Base-by-base conservation (phyloP, 2,797 vertebrate species). In the Cynopterus sphinx region DNA sequence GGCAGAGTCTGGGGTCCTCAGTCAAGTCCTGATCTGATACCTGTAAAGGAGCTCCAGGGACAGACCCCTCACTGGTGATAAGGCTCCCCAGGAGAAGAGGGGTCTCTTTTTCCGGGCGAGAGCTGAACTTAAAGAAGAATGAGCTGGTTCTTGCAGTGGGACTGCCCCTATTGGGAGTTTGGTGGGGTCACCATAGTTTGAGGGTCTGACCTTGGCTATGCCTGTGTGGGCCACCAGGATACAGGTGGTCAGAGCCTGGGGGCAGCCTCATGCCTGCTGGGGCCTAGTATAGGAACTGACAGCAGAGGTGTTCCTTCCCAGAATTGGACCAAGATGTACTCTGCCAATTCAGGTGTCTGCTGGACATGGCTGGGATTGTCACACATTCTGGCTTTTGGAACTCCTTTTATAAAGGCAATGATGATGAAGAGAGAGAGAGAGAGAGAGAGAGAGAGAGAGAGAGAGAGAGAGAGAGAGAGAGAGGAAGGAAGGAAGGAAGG, bases 341-440 rank as follows among this genome's bases (percentile, higher is more conserved):
- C 67, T 53, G 33, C 24, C n/a, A 46, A 63, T 36, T 75, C 53
- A 19, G 70, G 24, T 28, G 17, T 57, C 75, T 39, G 41, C 36
- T 46, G 31, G 43, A 68, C 19, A n/a, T 3, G 16, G 13, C 55
- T 41, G 17, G 6, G 9, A 55, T 78, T 4, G 26, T 53, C 59
- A 75, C 22, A 43, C 5, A 1, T 39, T 79, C n/a, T 93, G 63
- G 59, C 24, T 68, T 92, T 59, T 53, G 16, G 51, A 51, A 19
- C 12, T 91, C 28, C 36, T 73, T 92, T 92, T 63, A 55, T 57
- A 78, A 89, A 55, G 70, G 15, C 22, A 22, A 75, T 33, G 55
- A 31, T 49, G 19, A 36, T 57, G 33, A 51, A 17, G 51, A 17
- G 16, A 17, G 13, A 17, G 5, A 51, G 51, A 53, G 5, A 46